Evolutionary conservation across 2,797 vertebrate genomes (phyloP).

Genomic region (Centropyge bicolor): DNA sequence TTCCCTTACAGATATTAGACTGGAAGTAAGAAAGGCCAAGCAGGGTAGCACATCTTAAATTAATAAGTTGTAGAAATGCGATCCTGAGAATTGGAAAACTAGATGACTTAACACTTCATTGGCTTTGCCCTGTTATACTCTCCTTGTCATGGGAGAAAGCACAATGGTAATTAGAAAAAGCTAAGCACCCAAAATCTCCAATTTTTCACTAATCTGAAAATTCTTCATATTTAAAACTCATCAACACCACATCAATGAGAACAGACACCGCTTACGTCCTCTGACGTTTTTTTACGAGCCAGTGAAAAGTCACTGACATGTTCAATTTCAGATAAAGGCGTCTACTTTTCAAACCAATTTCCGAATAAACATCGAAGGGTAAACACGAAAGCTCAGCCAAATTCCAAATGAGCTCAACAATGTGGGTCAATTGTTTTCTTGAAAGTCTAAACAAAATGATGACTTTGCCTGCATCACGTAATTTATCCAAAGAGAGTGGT

Average conservation of each 20-base stretch:
- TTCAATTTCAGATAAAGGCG: slow-evolving; percentile 73
- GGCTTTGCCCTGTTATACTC: slow-evolving; percentile 3
- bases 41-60: slow-evolving; percentile 7
- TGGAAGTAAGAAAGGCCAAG: slow-evolving; percentile 4
- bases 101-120: slow-evolving; percentile 19
- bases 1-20: slow-evolving; percentile 10
- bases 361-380: slow-evolving; percentile 40
- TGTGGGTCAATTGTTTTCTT: slow-evolving; percentile 11
- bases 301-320: slow-evolving; percentile 52
- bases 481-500: slow-evolving; percentile 6
- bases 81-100: slow-evolving; percentile 16
- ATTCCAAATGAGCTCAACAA: slow-evolving; percentile 47
- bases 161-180: slow-evolving; percentile 6
- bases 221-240: background rate
- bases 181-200: background rate
- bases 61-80: slow-evolving; percentile 18
- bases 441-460: slow-evolving; percentile 18
- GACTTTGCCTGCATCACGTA: slow-evolving; percentile 25
- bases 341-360: slow-evolving; percentile 65
- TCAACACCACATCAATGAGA: background rate
- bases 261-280: too few species aligned
- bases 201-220: background rate
- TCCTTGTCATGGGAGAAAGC: slow-evolving; percentile 1
- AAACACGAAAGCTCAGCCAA: slow-evolving; percentile 55
- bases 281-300: slow-evolving; percentile 35